Base-by-base conservation (phyloP, 2,113 vertebrate genomes). In the Sylvietta virens region DNA sequence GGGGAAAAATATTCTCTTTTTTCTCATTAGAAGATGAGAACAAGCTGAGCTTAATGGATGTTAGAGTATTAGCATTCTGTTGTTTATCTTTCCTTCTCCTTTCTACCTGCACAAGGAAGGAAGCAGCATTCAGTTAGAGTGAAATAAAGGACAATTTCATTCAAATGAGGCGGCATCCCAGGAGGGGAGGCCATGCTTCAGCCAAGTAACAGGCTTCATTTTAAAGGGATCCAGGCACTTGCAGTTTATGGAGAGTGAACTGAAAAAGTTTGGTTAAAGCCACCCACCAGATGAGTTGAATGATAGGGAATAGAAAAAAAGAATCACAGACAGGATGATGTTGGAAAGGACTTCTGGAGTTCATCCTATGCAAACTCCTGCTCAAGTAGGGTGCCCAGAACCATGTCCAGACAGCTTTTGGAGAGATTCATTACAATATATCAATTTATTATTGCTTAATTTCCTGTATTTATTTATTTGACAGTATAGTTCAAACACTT, bases 1-100 rank as follows among this genome's bases (percentile, higher is more conserved):
- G 2, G 4, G 2, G 19, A 0, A 2, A 5, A 5, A 3, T 4
- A 24, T 47, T 54, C 23, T 70, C 9, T 17, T 64, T 35, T n/a
- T 2, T 27, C 18, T 80, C 11, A 37, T 3, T 26, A 51, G 66
- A 69, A 23, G 22, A 81, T 31, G 26, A 71, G 35, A 86, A 16
- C 19, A 45, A 69, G 20, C 11, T 54, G 11, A 74, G 14, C 19
- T 60, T 66, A 28, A 21, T 70, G 40, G 53, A 10, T 28, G 1
- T 33, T 9, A 16, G 7, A 39, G 11, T 73, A 13, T 69, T 35
- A 58, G 45, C 33, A 12, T 15, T 44, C 27, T 17, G 18, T 66
- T 31, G 31, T 61, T 82, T 11, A 11, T 58, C 30, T 78, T 67
- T 21, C 40, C 7, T 42, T 24, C 23, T 66, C 4, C 3, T 42